These are phyloP conservation scores for Sebastes diploproa DNA, from an alignment of 2,797 vertebrate species.

Conservation along the genomic window DNA sequence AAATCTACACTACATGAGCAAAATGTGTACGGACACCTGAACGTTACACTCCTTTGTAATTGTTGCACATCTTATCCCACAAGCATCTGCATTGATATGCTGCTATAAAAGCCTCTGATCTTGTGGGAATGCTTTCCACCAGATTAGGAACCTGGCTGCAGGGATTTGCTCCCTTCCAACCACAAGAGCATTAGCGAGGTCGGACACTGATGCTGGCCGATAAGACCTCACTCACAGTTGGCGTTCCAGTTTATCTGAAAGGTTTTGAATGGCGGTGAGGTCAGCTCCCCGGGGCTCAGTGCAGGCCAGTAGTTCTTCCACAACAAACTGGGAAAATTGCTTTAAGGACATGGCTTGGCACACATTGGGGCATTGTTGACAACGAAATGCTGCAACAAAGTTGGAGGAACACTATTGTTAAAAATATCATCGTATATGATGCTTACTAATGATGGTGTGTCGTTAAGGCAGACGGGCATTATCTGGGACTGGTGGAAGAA, in stretches of 20 bases:
- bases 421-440: background rate
- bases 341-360: background rate
- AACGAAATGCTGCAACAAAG: too few species aligned
- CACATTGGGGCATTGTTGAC: background rate
- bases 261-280: background rate
- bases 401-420: accelerated
- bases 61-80: background rate
- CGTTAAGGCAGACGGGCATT: too few species aligned
- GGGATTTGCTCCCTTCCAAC: background rate
- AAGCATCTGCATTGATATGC: background rate
- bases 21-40: background rate
- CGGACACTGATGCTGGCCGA: background rate
- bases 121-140: too few species aligned
- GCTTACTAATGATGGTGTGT: too few species aligned
- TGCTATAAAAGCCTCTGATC: background rate
- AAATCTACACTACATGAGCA: background rate
- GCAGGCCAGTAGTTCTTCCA: background rate
- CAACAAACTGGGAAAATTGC: background rate
- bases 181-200: constrained; percentile 14
- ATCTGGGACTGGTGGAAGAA: too few species aligned
- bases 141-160: background rate
- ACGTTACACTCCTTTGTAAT: background rate
- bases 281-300: background rate
- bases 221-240: background rate
- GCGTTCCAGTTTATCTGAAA: background rate